phyloP scores from a whole-genome alignment of 2,113 vertebrate genomes.

The Micronycteris hirsuta region DNA sequence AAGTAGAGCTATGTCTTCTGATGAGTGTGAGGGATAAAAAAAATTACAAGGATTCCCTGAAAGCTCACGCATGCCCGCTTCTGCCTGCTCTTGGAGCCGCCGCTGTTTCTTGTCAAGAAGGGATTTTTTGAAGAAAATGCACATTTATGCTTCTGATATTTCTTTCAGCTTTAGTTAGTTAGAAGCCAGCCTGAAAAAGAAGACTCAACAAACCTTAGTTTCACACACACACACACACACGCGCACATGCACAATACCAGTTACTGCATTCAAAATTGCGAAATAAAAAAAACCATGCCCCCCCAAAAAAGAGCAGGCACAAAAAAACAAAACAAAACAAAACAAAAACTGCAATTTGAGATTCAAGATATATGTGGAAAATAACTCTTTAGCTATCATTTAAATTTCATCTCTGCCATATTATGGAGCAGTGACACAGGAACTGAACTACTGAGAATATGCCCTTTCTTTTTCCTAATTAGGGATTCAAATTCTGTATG shows the following conservation, averaged over 20 bases:
- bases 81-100: too few species aligned
- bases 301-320: neutral
- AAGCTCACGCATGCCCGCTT: rapidly evolving
- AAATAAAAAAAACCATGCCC: neutral
- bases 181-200: neutral
- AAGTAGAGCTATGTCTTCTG: neutral
- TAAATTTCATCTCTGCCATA: neutral
- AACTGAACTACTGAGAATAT: neutral
- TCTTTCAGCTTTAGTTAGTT: neutral
- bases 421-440: neutral
- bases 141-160: neutral
- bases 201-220: neutral
- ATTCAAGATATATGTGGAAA: neutral
- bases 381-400: neutral
- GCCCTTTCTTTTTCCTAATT: too few species aligned
- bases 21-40: neutral
- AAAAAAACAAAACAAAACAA: neutral
- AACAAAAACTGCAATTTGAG: neutral
- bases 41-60: too few species aligned
- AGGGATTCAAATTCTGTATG: neutral
- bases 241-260: too few species aligned
- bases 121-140: neutral
- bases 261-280: neutral
- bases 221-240: neutral
- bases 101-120: neutral